These are phyloP conservation scores for Aphodius granarius DNA, from an alignment of 2,888 invertebrate genomes.

Conservation along the genomic window DNA sequence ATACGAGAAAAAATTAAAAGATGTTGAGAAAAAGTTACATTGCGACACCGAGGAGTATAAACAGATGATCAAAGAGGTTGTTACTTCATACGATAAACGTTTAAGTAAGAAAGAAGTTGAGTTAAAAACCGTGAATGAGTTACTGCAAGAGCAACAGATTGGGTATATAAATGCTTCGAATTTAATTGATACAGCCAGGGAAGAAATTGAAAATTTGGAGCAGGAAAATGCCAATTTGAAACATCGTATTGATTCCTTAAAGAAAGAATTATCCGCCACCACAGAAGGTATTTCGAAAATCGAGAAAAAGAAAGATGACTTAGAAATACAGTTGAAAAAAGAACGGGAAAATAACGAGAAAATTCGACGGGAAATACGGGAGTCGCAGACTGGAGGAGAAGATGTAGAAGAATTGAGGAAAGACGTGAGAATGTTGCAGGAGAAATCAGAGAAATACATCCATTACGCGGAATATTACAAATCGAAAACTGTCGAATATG, in stretches of 20 bases:
- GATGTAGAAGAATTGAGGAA: constrained; percentile 40
- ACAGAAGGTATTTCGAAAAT: not conserved
- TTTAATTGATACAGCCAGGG: constrained; percentile 10
- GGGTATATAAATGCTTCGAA: constrained; percentile 19
- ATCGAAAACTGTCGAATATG: constrained; percentile 39
- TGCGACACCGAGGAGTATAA: constrained; percentile 38
- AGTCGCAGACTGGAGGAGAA: not conserved
- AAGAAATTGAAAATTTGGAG: constrained; percentile 24
- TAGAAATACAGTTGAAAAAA: not conserved
- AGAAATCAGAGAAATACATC: constrained; percentile 35
- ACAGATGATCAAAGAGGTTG: constrained; percentile 20
- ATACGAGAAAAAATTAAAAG: constrained; percentile 40
- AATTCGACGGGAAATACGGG: constrained; percentile 25
- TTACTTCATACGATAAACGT: constrained; percentile 27
- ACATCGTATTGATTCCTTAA: constrained; percentile 23
- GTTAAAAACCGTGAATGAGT: constrained; percentile 19
- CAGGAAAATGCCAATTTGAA: constrained; percentile 24
- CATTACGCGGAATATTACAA: constrained; percentile 42
- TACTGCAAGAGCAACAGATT: constrained; percentile 21
- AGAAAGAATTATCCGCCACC: constrained; percentile 22
- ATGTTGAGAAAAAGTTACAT: constrained; percentile 39
- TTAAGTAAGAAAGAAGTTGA: constrained; percentile 23
- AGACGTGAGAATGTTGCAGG: constrained; percentile 37
- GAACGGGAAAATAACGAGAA: constrained; percentile 18
- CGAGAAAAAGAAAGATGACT: not conserved